phyloP scores from a whole-genome alignment of 2,113 vertebrate genomes.

The Columba livia region DNA sequence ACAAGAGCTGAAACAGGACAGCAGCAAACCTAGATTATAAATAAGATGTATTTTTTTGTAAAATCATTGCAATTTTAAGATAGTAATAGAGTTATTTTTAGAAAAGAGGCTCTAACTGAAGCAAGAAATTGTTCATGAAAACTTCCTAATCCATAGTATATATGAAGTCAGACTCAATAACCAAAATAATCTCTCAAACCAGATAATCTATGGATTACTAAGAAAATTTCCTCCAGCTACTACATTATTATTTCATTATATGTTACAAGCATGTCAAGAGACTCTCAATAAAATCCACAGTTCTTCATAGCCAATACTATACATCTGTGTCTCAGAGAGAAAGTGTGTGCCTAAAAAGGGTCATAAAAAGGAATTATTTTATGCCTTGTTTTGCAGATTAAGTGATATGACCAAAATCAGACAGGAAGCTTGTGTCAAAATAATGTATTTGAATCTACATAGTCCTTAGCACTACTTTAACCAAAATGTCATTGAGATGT shows the following conservation, averaged over 20 bases:
- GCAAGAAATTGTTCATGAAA: background rate
- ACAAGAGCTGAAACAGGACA: background rate
- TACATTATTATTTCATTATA: background rate
- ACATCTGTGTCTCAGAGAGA: background rate
- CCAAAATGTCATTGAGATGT: background rate
- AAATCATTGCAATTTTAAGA: background rate
- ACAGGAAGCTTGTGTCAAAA: background rate
- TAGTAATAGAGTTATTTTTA: constrained; percentile 3
- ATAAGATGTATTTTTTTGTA: background rate
- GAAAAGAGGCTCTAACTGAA: background rate
- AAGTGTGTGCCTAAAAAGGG: background rate
- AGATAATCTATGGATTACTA: background rate
- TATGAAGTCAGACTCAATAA: background rate
- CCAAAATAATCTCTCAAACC: background rate
- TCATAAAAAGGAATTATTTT: background rate
- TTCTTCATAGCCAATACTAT: background rate
- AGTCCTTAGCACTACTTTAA: background rate
- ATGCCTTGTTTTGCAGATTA: background rate
- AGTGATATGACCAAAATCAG: background rate
- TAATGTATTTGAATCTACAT: background rate
- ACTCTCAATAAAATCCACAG: background rate
- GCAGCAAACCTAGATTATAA: constrained; percentile 22
- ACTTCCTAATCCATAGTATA: background rate
- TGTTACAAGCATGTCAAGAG: background rate
- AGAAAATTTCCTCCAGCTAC: background rate